Conservation (phyloP, 2,888 invertebrate species). For the Lobophora halterata region DNA sequence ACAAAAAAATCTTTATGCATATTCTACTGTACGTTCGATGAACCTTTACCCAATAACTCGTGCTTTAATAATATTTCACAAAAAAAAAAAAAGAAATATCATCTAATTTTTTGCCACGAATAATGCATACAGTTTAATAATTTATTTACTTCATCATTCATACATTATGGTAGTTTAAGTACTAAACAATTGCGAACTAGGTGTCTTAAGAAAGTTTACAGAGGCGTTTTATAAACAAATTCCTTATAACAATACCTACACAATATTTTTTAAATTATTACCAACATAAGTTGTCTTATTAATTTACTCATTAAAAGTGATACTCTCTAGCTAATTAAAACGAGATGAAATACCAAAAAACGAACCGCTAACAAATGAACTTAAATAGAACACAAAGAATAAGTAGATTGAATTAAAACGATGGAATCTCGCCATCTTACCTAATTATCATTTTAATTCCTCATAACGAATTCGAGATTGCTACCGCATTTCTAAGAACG, state of each 20-base stretch:
- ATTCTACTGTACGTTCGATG: too few species aligned
- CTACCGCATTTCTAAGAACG: conserved; percentile 57
- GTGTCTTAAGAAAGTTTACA: too few species aligned
- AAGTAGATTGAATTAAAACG: conserved; percentile 40
- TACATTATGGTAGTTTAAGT: too few species aligned
- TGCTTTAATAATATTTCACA: too few species aligned
- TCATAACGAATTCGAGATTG: conserved; percentile 50
- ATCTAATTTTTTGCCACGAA: too few species aligned
- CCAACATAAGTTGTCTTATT: conserved; percentile 15
- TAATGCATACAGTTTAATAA: too few species aligned
- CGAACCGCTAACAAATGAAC: conserved; percentile 34
- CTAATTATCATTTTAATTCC: conserved; percentile 65
- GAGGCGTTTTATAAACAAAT: too few species aligned
- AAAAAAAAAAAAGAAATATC: too few species aligned
- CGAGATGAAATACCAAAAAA: conserved; percentile 28
- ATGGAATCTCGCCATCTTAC: conserved; percentile 45
- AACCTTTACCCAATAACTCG: too few species aligned
- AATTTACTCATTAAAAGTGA: conserved; percentile 21
- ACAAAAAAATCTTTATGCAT: too few species aligned
- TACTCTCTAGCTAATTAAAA: conserved; percentile 29
- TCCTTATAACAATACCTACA: neutral
- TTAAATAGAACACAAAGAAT: conserved; percentile 38
- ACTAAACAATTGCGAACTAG: too few species aligned
- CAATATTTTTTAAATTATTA: neutral
- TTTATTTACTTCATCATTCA: too few species aligned